phyloP scores from a whole-genome alignment of 2,888 invertebrate genomes.

The Leucophenga montana region DNA sequence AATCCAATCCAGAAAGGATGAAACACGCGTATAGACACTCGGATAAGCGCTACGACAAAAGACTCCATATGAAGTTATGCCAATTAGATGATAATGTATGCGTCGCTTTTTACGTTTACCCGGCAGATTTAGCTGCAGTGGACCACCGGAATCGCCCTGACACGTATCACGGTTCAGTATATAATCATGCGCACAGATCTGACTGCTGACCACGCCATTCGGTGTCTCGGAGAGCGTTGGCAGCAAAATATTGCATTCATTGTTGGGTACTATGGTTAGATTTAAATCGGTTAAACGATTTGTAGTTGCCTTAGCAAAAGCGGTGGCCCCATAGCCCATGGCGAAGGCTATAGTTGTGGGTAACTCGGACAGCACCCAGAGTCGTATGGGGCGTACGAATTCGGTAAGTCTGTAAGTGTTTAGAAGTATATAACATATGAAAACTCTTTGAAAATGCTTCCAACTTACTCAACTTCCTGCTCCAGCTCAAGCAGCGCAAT shows the following conservation, averaged over 20 bases:
- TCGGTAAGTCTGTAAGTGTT: slow-evolving; percentile 56
- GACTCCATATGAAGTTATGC: slow-evolving; percentile 71
- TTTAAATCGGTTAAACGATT: slow-evolving; percentile 68
- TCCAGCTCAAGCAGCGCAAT: slow-evolving; percentile 63
- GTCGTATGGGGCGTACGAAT: slow-evolving; percentile 76
- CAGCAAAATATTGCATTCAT: slow-evolving; percentile 60
- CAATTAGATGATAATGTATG: slow-evolving; percentile 66
- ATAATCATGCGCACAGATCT: slow-evolving; percentile 69
- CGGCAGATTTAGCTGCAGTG: slow-evolving; percentile 65
- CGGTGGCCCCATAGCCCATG: slow-evolving; percentile 78
- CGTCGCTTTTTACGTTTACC: slow-evolving; percentile 51
- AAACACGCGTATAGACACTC: slow-evolving; percentile 69
- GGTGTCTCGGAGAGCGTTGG: slow-evolving; percentile 56
- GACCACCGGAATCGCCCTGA: slow-evolving; percentile 72
- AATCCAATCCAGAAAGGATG: slow-evolving; percentile 69
- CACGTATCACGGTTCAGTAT: slow-evolving; percentile 68
- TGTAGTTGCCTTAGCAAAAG: slow-evolving; percentile 69
- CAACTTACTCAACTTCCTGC: slow-evolving; percentile 59
- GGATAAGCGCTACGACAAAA: slow-evolving; percentile 67
- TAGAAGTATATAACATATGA: not conserved
- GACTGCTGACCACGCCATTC: slow-evolving; percentile 63
- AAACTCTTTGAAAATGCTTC: too few relatives aligned
- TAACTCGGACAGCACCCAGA: slow-evolving; percentile 72
- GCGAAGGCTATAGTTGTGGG: slow-evolving; percentile 75
- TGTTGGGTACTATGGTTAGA: slow-evolving; percentile 65